Evolutionary conservation across 2,797 vertebrate genomes (phyloP).

Genomic region (Vultur gryphus): DNA sequence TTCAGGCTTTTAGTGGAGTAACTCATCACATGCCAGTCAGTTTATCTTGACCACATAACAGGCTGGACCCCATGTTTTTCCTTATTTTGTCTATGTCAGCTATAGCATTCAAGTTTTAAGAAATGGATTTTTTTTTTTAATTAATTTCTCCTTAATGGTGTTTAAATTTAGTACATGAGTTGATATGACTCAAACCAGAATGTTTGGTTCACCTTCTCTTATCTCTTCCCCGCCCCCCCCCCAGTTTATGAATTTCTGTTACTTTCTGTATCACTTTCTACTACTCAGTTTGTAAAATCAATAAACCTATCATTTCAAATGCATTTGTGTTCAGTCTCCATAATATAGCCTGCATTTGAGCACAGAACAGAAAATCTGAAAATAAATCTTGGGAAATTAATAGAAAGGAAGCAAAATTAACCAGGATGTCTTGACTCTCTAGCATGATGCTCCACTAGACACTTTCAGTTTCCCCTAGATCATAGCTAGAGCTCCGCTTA

Average conservation of each 20-base stretch:
- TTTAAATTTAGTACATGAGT: background rate
- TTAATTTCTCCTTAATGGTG: background rate
- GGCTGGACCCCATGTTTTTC: background rate
- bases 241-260: background rate
- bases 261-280: background rate
- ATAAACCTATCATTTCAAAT: background rate
- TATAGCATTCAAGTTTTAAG: background rate
- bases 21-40: background rate
- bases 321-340: background rate
- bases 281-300: background rate
- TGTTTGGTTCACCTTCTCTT: background rate
- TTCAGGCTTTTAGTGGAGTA: background rate
- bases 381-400: conserved; percentile 20
- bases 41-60: background rate
- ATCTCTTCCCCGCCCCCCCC: background rate
- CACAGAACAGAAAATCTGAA: background rate
- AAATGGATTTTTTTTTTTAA: background rate
- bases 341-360: background rate
- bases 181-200: background rate
- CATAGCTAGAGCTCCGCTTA: background rate
- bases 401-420: conserved; percentile 52
- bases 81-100: background rate
- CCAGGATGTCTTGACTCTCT: conserved; percentile 74
- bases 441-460: conserved; percentile 65
- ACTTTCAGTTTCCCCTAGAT: conserved; percentile 44